Evolutionary conservation across 2,113 vertebrate genomes (phyloP), one percentile per base, ranked within the genome.

Genomic region (Glaucomys volans): DNA sequence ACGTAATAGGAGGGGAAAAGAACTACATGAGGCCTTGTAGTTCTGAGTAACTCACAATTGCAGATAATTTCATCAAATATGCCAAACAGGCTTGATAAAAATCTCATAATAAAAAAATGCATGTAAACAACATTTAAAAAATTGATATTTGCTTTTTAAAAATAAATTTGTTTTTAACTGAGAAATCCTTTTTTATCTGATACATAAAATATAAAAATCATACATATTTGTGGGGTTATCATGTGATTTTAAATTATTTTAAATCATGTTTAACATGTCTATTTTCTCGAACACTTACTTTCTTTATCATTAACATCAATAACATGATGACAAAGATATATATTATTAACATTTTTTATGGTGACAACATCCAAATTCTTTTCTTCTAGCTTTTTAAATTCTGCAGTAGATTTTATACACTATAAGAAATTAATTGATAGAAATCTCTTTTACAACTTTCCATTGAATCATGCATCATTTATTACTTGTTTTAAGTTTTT

Each of bases 101-200:
- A 87, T 69, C 66, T 89, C 82, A 11, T 84, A 76, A 93, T 92
- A 4, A 94, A 93, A 96, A 86, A 42, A 44, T 37, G 40, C 18
- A 54, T 79, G 44, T 18, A 59, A 84, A 84, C 0, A 28, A 71
- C 71, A n/a, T 44, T 67, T 35, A n/a, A 22, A 87, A 28, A 79
- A 8, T 79, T 37, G 47, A 77, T 30, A 59, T 18, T 35, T 47
- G 8, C 40, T 90, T 62, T 72, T 59, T 22, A 57, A 32, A n/a
- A 17, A 81, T 91, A 42, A 81, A 28, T 82, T 44, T n/a, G 50
- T 79, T 79, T 90, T 90, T 22, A 42, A 87, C 8, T 12, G 10
- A 88, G 8, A 35, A 71, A 81, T 57, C 28, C 12, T 47, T 89
- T 89, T 88, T 89, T 22, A 52, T 37, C 2, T 28, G 26, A 88